Evolutionary conservation across 2,888 invertebrate genomes (phyloP).

Genomic region (Dolichopus griseipennis): DNA sequence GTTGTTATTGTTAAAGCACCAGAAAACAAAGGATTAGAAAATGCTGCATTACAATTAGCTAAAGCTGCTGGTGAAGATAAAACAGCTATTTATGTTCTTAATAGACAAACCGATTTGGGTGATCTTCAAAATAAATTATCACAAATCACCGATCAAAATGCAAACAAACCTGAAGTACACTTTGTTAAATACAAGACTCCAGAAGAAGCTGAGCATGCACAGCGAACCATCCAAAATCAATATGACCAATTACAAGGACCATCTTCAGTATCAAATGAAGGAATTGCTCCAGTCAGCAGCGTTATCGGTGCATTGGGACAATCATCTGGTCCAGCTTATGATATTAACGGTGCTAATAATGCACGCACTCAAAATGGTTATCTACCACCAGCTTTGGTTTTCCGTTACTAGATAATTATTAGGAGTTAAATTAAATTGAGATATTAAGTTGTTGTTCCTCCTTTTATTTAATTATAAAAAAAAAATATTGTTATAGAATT

Average conservation of each 20-base stretch:
- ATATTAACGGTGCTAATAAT: background rate
- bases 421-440: too few species aligned
- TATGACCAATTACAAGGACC: conserved; percentile 28
- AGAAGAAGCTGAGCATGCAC: conserved; percentile 29
- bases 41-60: conserved; percentile 29
- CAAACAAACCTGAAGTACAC: conserved; percentile 31
- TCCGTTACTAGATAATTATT: background rate
- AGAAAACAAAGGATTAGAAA: conserved; percentile 28
- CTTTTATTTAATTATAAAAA: background rate
- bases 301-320: background rate
- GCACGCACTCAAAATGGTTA: background rate
- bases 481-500: background rate
- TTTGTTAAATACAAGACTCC: conserved; percentile 31
- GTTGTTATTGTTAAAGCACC: conserved; percentile 37
- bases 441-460: background rate
- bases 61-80: conserved; percentile 33
- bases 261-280: conserved; percentile 26
- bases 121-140: conserved; percentile 28
- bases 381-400: background rate
- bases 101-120: conserved; percentile 29
- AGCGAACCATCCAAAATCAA: conserved; percentile 26
- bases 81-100: conserved; percentile 37
- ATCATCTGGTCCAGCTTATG: conserved; percentile 17
- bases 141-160: conserved; percentile 24
- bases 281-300: conserved; percentile 21